Conservation (phyloP, 1,140 invertebrate species). For the Trinorchestia longiramus region DNA sequence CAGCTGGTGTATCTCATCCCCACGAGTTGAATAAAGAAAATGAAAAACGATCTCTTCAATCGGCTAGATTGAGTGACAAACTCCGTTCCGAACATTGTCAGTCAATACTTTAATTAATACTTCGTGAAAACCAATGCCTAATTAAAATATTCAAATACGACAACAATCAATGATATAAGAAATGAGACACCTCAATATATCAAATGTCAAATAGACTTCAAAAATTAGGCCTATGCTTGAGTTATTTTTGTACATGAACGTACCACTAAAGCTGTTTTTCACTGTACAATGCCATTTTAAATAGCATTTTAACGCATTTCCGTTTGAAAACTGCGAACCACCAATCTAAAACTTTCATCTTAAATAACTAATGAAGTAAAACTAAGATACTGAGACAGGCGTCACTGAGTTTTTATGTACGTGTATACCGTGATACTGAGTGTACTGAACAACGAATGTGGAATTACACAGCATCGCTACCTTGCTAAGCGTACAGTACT, state of each 20-base stretch:
- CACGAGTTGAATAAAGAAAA: background rate
- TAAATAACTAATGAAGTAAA: background rate
- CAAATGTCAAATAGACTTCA: background rate
- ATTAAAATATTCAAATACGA: background rate
- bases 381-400: background rate
- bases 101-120: background rate
- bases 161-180: background rate
- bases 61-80: background rate
- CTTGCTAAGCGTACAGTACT: background rate
- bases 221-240: background rate
- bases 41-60: background rate
- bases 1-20: background rate
- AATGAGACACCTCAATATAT: background rate
- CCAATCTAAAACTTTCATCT: background rate
- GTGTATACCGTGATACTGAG: background rate
- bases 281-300: background rate
- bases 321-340: background rate
- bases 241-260: background rate
- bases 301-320: background rate
- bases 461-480: background rate
- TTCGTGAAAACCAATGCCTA: background rate
- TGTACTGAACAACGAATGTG: background rate
- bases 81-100: background rate
- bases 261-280: background rate
- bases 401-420: background rate